These are phyloP conservation scores for Pachycephus smyrnensis DNA, from an alignment of 2,888 invertebrate genomes.

Conservation along the genomic window DNA sequence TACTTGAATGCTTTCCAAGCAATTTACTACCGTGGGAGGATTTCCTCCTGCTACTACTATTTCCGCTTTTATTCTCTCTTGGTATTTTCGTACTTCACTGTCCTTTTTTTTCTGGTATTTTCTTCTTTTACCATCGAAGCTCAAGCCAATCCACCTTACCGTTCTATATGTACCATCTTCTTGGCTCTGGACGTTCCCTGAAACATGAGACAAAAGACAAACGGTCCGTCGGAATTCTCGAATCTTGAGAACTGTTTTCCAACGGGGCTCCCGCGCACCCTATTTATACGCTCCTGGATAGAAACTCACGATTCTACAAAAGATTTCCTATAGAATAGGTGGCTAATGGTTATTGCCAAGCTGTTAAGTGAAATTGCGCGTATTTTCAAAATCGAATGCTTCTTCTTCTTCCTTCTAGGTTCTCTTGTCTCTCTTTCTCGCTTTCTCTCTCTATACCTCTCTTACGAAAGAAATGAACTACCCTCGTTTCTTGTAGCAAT, in stretches of 20 bases:
- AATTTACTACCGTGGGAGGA: conserved; percentile 35
- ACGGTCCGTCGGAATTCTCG: too few species aligned
- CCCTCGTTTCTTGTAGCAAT: not conserved
- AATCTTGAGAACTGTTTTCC: not conserved
- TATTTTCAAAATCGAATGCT: conserved; percentile 17
- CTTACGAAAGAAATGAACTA: not conserved
- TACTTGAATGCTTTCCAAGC: conserved; percentile 40
- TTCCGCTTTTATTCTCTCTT: conserved; percentile 17
- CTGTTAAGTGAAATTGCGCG: conserved; percentile 29
- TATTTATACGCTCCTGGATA: conserved; percentile 34
- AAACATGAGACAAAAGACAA: too few species aligned
- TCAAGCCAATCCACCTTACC: too few species aligned
- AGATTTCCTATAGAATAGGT: conserved; percentile 11
- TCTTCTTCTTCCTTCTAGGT: conserved; percentile 7
- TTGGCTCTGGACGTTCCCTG: too few species aligned
- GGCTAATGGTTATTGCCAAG: conserved; percentile 22
- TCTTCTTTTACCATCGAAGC: too few species aligned
- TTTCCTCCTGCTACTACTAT: conserved; percentile 8
- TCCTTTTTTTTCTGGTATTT: too few species aligned
- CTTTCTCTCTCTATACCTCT: not conserved
- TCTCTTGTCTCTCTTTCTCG: not conserved
- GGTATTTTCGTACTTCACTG: too few species aligned
- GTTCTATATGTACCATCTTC: too few species aligned
- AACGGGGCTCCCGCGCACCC: not conserved
- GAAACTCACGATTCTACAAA: conserved; percentile 32